Evolutionary conservation across 2,888 invertebrate species (phyloP), one percentile per base, ranked within the genome.

Genomic region (Cactoblastis cactorum): DNA sequence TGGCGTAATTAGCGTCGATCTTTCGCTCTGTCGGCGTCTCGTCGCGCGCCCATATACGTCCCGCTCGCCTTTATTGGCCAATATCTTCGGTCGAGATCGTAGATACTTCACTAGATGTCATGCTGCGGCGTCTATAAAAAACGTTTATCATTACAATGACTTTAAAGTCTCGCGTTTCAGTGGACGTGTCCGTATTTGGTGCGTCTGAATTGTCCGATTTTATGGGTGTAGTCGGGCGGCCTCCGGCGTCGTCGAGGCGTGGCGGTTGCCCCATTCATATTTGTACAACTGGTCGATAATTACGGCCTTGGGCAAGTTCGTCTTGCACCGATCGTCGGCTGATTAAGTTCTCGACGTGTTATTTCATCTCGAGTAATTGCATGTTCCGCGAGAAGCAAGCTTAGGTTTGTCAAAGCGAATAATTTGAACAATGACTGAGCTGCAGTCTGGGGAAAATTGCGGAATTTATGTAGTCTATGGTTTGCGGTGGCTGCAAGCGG

Each of bases 1-100:
- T 84, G 74, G 83, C 67, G 75, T 88, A 88, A 86, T 88, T 87
- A 87, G 80, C 75, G 80, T 82, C 74, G 82, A 74, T 79, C 79
- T 78, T 77, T 76, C 75, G 78, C 71, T 80, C 72, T 73, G 78
- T 77, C 77, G 78, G 76, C 74, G 71, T 62, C 69, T 72, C 66
- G 66, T 63, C 69, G 66, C 62, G 64, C 65, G 58, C 56, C 74
- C 71, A 71, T 79, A 78, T 81, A 83, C 66, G 83, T 77, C 76
- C 52, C 57, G 58, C 58, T 59, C 62, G 70, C 72, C 70, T 80
- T 80, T 80, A 79, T 78, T 77, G 80, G 78, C 67, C 71, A 70
- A 77, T 78, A 79, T 80, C 77, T 69, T 55, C 50, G 53, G 67
- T 60, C 64, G 55, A 60, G 70, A 77, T 80, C 79, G 74, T 72